A percentile compares a stretch with the other conserved stretches of the same genome.
Conservation (phyloP, 2,797 vertebrate genomes). For the Parotocinclus haroldoi region DNA sequence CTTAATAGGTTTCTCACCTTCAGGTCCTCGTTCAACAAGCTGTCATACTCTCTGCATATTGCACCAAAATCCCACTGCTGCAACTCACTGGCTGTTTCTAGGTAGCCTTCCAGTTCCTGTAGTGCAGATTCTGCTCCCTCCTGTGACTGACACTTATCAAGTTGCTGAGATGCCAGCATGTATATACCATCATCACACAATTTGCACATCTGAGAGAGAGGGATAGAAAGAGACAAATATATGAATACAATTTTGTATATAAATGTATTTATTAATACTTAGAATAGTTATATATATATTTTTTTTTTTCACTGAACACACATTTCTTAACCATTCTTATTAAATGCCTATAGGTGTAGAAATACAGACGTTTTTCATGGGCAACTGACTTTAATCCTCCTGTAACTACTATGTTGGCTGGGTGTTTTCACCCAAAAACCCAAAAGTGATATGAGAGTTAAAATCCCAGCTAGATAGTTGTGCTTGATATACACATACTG, state of each 20-base stretch:
- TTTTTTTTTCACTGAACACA: too few species aligned
- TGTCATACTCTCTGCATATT: constrained; percentile 79
- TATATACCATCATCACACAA: constrained; percentile 96
- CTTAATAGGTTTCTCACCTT: constrained; percentile 65
- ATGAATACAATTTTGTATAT: neutral
- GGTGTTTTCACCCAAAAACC: too few species aligned
- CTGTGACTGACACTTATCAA: constrained; percentile 96
- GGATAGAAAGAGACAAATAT: neutral
- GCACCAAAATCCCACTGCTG: constrained; percentile 77
- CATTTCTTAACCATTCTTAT: too few species aligned
- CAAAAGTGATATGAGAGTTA: too few species aligned
- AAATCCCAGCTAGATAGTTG: too few species aligned
- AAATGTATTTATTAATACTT: neutral
- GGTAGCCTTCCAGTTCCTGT: constrained; percentile 88
- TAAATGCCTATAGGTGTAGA: too few species aligned
- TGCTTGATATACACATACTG: too few species aligned
- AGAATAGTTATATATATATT: too few species aligned
- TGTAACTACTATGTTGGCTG: too few species aligned
- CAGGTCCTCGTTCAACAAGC: constrained; percentile 82
- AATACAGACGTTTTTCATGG: too few species aligned
- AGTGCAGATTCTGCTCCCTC: constrained; percentile 93
- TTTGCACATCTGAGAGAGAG: constrained; percentile 74
- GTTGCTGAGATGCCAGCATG: constrained; percentile 90
- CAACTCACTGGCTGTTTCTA: constrained; percentile 79
- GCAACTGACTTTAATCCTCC: too few species aligned